A percentile compares a stretch with the other conserved stretches of the same genome.
Conservation (phyloP, 2,888 invertebrate species). For the Melanargia galathea region DNA sequence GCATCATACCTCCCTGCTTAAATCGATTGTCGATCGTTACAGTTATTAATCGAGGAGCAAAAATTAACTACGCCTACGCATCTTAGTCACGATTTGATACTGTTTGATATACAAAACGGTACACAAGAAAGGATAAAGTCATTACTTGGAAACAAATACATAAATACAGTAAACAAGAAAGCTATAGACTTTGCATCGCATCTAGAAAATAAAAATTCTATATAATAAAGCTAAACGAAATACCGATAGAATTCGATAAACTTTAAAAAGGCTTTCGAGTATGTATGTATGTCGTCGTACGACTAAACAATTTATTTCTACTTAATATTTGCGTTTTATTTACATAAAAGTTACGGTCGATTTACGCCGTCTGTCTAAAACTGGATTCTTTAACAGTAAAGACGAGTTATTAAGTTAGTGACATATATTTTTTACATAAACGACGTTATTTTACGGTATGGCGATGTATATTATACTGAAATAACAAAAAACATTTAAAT, state of each 20-base stretch:
- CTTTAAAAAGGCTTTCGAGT: background rate
- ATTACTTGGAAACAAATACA: background rate
- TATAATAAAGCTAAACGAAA: too few species aligned
- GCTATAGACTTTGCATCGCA: too few species aligned
- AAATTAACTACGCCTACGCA: conserved; percentile 29
- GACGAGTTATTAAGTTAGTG: conserved; percentile 29
- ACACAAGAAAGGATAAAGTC: conserved; percentile 2
- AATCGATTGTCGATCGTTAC: conserved; percentile 18
- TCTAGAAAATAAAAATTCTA: too few species aligned
- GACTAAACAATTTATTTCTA: conserved; percentile 22
- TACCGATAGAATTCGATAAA: background rate
- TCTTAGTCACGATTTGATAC: conserved; percentile 30
- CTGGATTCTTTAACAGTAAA: conserved; percentile 35
- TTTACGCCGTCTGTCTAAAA: conserved; percentile 26
- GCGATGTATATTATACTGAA: background rate
- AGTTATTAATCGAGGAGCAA: conserved; percentile 26
- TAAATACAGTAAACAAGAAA: background rate
- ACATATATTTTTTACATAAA: conserved; percentile 27
- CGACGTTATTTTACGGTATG: conserved; percentile 27
- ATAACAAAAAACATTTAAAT: background rate
- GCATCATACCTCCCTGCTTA: background rate
- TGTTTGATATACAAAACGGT: conserved; percentile 14
- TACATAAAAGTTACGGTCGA: conserved; percentile 23
- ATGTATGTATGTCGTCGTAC: background rate
- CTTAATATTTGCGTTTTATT: conserved; percentile 21